phyloP scores from a whole-genome alignment of 2,888 invertebrate species.

The Mycalesis mineus region DNA sequence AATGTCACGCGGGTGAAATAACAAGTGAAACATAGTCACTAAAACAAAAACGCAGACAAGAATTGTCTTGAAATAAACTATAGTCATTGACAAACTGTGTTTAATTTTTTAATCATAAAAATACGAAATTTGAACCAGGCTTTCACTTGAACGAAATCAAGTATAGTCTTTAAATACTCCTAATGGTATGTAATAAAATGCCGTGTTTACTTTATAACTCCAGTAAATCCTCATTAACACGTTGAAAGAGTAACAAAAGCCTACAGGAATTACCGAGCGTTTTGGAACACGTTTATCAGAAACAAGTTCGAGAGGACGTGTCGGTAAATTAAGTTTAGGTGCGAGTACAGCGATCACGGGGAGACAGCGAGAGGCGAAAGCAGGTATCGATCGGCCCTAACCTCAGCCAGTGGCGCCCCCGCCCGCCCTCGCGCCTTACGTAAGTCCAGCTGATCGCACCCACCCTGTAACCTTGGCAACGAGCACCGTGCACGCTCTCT shows the following conservation, averaged over 20 bases:
- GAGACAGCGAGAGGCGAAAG: constrained; percentile 63
- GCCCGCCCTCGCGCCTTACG: constrained; percentile 62
- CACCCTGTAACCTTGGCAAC: constrained; percentile 74
- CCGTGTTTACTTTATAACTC: too few relatives aligned
- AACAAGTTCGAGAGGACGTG: constrained; percentile 3
- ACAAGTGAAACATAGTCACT: too few relatives aligned
- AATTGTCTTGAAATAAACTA: too few relatives aligned
- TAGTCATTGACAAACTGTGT: too few relatives aligned
- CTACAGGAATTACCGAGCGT: not conserved
- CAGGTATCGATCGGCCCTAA: constrained; percentile 73
- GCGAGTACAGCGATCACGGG: constrained; percentile 50
- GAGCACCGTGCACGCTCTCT: constrained; percentile 57
- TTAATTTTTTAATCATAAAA: too few relatives aligned
- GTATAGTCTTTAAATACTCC: too few relatives aligned
- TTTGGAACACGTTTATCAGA: not conserved
- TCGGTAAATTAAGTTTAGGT: constrained; percentile 33
- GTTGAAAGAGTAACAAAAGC: not conserved
- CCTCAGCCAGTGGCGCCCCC: constrained; percentile 41
- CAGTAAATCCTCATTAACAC: not conserved
- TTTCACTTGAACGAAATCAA: too few relatives aligned
- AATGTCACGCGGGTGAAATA: too few relatives aligned
- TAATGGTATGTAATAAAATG: too few relatives aligned
- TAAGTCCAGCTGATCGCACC: constrained; percentile 76
- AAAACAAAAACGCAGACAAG: too few relatives aligned
- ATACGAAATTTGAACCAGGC: too few relatives aligned